Base-by-base conservation (phyloP, 2,113 vertebrate genomes). In the Neopipo cinnamomea region DNA sequence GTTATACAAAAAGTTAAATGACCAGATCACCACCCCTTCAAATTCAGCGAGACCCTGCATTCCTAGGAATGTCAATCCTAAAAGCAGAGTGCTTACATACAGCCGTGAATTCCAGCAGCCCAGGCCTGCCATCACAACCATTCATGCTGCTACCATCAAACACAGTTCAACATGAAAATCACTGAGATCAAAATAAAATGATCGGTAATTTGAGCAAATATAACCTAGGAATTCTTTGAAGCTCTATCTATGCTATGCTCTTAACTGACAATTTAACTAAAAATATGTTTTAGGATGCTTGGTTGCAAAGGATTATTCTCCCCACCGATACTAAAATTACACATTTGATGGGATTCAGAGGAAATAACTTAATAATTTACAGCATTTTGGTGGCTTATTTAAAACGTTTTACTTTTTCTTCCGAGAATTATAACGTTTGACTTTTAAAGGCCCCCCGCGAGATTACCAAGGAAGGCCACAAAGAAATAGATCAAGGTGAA, bases 401-500 rank as follows among this genome's bases (percentile, higher is more conserved):
- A 27, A 85, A 50, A 66, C 7, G 13, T 16, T 65, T 56, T 12
- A 37, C 5, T 53, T 76, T 30, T 63, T 41, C 27, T 56, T 62
- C 61, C 7, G 11, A 23, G 27, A 63, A 65, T 27, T 6, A 12
- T 1, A 76, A 72, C 5, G 22, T 46, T 56, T 12, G 52, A n/a
- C 58, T 76, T 67, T 5, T 41, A 30, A 58, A 20, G 30, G 9
- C 55, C 66, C 33, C 76, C 68, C 79, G 7, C 0, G 56, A 84
- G 83, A 47, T 1, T n/a, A 39, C 28, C 37, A 14, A 30, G 55
- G 25, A 53, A 85, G 35, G 52, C 92, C 58, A 24, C 14, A 12
- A 47, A 88, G 37, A 86, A 92, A 84, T 8, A 35, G 86, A 91
- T 80, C 79, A 67, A 93, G 94, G 91, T 71, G 85, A 92, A 28